Evolutionary conservation across 2,797 vertebrate species (phyloP), one percentile per base, ranked within the genome.

Genomic region (Rhynchotus rufescens): DNA sequence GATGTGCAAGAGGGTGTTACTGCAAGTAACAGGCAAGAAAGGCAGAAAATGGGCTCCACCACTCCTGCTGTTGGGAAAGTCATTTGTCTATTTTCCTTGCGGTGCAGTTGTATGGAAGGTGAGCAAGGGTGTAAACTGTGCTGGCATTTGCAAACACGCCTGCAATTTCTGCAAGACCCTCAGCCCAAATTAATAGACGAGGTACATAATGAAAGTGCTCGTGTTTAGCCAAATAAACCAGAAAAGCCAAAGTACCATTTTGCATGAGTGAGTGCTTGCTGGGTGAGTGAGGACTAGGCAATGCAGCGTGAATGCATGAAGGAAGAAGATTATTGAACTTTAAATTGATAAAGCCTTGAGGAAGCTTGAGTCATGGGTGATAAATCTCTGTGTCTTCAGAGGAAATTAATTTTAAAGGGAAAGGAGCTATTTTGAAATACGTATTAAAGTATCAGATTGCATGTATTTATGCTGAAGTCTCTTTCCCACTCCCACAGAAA

Each of bases 401-500:
- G 76, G 77, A 93, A 94, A 91, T 85, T 32, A 75, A 28, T 34
- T 67, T 88, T 83, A 90, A 91, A 90, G 69, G 60, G 88, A 79
- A 92, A 89, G 28, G 32, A 87, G 8, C 25, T 73, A 56, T 15
- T 86, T 92, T 83, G 78, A 83, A 92, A 90, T 52, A 59, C 22
- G 61, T 75, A 56, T 85, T 92, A 25, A 94, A 80, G 42, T 92
- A 94, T 94, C 93, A 64, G 44, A 90, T 94, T 95, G 40, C 90
- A 73, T 59, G 59, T 69, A 60, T 90, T 95, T 93, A 60, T 92
- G 84, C 38, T 4, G 0, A 90, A 93, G 62, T 88, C 0, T 0
- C 79, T 93, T 96, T 92, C 86, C 84, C 90, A 89, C 84, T 96
- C 90, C 69, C 86, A 85, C 84, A 89, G 94, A 49, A 71, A 83